These are phyloP conservation scores for Paraescarpia echinospica DNA, from an alignment of 1,140 invertebrate species.

Conservation along the genomic window DNA sequence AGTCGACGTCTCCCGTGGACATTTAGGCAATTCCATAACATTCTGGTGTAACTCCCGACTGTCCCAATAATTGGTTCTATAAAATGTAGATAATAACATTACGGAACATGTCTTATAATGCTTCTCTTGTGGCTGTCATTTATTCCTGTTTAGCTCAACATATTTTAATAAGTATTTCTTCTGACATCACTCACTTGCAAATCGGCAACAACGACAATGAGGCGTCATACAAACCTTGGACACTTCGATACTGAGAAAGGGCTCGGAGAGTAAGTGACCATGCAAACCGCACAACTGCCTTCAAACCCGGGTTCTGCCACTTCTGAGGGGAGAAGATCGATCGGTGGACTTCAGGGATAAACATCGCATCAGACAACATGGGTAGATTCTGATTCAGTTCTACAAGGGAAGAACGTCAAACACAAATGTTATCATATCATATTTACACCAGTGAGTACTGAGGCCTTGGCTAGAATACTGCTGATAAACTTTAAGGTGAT, in stretches of 20 bases:
- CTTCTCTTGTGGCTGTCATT: too few species aligned
- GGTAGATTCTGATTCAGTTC: slow-evolving; percentile 74
- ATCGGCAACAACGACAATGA: neutral
- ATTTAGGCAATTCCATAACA: too few species aligned
- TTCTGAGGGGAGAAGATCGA: slow-evolving; percentile 60
- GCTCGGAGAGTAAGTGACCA: slow-evolving; percentile 80
- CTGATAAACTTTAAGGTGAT: neutral
- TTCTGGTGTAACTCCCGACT: too few species aligned
- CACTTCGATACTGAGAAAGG: slow-evolving; percentile 60
- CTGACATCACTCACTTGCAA: too few species aligned
- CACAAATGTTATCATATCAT: neutral
- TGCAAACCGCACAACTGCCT: slow-evolving; percentile 75
- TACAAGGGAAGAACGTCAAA: slow-evolving; percentile 39
- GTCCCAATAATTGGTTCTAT: neutral
- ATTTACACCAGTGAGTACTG: neutral
- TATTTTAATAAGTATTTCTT: neutral
- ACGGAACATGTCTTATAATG: neutral
- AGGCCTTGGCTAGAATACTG: neutral
- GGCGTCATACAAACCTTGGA: slow-evolving; percentile 10
- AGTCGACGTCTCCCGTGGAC: too few species aligned
- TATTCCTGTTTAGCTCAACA: neutral
- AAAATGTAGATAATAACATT: neutral
- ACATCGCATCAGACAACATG: slow-evolving; percentile 70
- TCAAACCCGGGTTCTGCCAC: slow-evolving; percentile 71
- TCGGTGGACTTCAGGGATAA: slow-evolving; percentile 65